These are phyloP conservation scores for Muntiacus muntjak DNA, from an alignment of 2,113 vertebrate species.

Conservation along the genomic window DNA sequence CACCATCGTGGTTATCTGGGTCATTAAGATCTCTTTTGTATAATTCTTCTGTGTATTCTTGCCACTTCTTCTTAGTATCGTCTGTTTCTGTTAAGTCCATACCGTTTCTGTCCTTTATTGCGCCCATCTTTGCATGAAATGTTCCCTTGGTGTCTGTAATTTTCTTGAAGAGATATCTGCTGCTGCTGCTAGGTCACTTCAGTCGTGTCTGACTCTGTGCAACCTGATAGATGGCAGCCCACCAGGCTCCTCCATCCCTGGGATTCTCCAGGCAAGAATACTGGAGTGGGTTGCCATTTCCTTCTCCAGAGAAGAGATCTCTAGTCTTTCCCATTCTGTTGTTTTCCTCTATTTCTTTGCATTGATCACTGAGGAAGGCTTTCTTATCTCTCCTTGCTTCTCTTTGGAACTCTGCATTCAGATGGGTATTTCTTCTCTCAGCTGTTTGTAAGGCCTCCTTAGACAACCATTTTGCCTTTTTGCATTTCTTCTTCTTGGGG, in stretches of 20 bases:
- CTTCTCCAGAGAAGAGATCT: background rate
- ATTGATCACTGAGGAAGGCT: background rate
- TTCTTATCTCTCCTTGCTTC: background rate
- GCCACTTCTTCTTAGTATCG: background rate
- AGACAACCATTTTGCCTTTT: background rate
- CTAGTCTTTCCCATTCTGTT: background rate
- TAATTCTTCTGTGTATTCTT: background rate
- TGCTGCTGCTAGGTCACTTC: too few species aligned
- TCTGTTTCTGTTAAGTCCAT: background rate
- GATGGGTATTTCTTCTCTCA: background rate
- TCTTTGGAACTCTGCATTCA: background rate
- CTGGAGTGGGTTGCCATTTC: too few species aligned
- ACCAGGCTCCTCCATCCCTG: too few species aligned
- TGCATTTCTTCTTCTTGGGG: background rate
- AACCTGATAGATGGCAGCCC: too few species aligned
- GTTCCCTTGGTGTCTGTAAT: background rate
- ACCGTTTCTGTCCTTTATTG: background rate
- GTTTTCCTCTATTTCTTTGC: background rate
- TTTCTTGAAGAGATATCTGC: background rate
- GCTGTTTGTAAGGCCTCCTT: background rate
- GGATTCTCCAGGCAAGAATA: too few species aligned
- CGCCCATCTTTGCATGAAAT: background rate
- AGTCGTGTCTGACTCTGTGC: too few species aligned
- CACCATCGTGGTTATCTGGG: background rate
- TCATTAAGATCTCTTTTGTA: background rate